Conservation (phyloP, 1,140 invertebrate genomes). For the Aphelenchoides besseyi region DNA sequence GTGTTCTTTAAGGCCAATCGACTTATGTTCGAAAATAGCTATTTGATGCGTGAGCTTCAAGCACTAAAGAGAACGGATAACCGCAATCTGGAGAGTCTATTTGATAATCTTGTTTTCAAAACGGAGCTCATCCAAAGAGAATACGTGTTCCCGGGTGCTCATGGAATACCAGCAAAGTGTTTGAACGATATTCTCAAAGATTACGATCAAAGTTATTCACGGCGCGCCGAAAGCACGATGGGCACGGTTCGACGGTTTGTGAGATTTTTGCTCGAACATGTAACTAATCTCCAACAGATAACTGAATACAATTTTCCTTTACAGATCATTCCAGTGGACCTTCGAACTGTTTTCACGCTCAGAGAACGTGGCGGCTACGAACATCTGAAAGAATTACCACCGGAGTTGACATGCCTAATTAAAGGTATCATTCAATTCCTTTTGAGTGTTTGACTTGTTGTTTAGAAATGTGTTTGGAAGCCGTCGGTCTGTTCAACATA, state of each 20-base stretch:
- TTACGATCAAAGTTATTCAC: slow-evolving; percentile 29
- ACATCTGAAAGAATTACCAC: slow-evolving; percentile 28
- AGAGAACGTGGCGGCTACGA: slow-evolving; percentile 29
- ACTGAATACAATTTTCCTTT: slow-evolving; percentile 6
- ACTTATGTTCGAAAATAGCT: slow-evolving; percentile 32
- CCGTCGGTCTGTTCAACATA: slow-evolving; percentile 23
- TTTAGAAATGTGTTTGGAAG: slow-evolving; percentile 33
- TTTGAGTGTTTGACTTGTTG: not conserved
- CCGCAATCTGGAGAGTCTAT: not conserved
- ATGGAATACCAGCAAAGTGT: slow-evolving; percentile 26
- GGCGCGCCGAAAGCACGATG: slow-evolving; percentile 28
- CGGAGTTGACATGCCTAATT: slow-evolving; percentile 19
- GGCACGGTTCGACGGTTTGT: slow-evolving; percentile 30
- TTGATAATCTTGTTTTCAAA: slow-evolving; percentile 31
- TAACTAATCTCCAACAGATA: slow-evolving; percentile 14
- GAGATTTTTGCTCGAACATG: slow-evolving; percentile 33
- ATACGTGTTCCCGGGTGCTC: slow-evolving; percentile 25
- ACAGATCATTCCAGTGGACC: slow-evolving; percentile 30
- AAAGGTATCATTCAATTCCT: slow-evolving; percentile 20
- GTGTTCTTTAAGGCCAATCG: slow-evolving; percentile 27
- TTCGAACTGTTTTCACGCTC: slow-evolving; percentile 33
- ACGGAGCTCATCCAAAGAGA: slow-evolving; percentile 15
- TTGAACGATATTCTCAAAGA: slow-evolving; percentile 21
- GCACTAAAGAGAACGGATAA: slow-evolving; percentile 13
- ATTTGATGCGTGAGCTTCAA: slow-evolving; percentile 29